Base-by-base conservation (phyloP, 2,113 vertebrate genomes). In the Piprites chloris region DNA sequence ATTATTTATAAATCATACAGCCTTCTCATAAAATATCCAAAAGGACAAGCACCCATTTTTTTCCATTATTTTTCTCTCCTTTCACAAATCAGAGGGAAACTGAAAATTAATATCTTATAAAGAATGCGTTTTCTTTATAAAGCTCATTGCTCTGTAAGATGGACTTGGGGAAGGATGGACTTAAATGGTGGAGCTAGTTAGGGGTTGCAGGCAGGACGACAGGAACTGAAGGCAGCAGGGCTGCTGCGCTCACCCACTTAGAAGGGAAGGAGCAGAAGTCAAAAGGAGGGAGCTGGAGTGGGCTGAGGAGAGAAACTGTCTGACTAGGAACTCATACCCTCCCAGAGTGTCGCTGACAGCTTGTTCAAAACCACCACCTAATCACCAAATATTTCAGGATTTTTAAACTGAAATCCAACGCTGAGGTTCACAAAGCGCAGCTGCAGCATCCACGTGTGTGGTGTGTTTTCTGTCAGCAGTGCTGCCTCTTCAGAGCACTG, bases 1-100 rank as follows among this genome's bases (percentile, higher is more conserved):
- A 94, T 95, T 89, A 96, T 94, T 96, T 94, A 96, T 94, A 89
- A 94, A 85, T 72, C 82, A 90, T 61, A 74, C 62, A 87, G 52
- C 26, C n/a, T 72, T 87, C 68, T 96, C 82, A 83, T 93, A 28
- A 96, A 97, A 96, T 87, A 96, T 71, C 85, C 87, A 90, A 66
- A 89, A 93, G 66, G 47, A 55, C 80, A 91, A 81, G 84, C n/a
- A 71, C 26, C 21, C n/a, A 18, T 86, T 93, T 94, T 94, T 74
- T 69, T 55, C 42, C 22, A 46, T 87, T 84, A 35, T 71, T 94
- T 62, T 93, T 72, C 50, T 88, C 32, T 23, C 30, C 55, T 89
- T 89, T 39, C 42, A 79, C 50, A 79, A 84, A 73, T 33, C 87
- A 46, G 44, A 79, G 32, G 0, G 15, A 88, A 89, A 67, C 85